phyloP scores from a whole-genome alignment of 2,888 invertebrate genomes.

The Drosophila atroscutellata region DNA sequence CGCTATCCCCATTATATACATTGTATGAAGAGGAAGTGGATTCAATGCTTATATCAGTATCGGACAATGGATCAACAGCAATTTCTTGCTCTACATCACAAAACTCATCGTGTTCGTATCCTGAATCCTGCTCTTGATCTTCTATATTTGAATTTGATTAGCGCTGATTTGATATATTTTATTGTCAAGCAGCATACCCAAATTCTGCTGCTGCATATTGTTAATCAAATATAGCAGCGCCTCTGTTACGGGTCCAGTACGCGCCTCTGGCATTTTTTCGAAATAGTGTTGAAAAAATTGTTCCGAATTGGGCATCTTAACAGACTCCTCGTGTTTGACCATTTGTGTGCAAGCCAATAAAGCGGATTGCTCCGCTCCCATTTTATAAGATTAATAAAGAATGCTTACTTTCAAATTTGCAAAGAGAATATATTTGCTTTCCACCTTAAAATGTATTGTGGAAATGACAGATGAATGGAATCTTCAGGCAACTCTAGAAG shows the following conservation, averaged over 20 bases:
- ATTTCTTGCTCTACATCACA: conserved; percentile 1
- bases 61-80: conserved; percentile 4
- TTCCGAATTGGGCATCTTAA: conserved; percentile 45
- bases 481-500: conserved; percentile 3
- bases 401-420: not conserved
- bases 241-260: conserved; percentile 62
- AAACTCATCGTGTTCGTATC: conserved; percentile 17
- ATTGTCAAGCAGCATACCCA: conserved; percentile 11
- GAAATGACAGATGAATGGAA: conserved; percentile 8
- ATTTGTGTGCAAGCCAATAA: conserved; percentile 60
- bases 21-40: not conserved
- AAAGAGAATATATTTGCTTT: not conserved
- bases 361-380: conserved; percentile 71
- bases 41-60: conserved; percentile 20
- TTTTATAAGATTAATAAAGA: conserved; percentile 13
- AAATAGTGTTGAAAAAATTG: conserved; percentile 56
- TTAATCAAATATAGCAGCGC: conserved; percentile 52
- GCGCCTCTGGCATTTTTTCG: conserved; percentile 42
- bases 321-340: conserved; percentile 35
- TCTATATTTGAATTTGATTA: not conserved
- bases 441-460: not conserved
- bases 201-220: conserved; percentile 1
- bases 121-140: conserved; percentile 30
- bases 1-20: conserved; percentile 8
- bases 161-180: not conserved